Conservation (phyloP, 2,113 vertebrate species). For the Sturnira hondurensis region DNA sequence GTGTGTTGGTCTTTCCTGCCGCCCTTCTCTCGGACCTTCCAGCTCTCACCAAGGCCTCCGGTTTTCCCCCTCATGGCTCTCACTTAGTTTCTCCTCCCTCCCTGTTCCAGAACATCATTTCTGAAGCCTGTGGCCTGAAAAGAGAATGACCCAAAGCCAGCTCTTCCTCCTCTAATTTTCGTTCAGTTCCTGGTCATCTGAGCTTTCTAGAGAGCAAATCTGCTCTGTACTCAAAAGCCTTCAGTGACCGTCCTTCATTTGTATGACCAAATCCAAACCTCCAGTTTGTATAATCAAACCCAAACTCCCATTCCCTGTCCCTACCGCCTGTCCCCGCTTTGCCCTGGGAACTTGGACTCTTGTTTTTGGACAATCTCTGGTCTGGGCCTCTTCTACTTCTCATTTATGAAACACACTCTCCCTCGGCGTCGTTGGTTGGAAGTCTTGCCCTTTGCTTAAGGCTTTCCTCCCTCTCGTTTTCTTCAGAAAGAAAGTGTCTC, state of each 20-base stretch:
- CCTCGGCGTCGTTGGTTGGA: not conserved
- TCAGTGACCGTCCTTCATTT: not conserved
- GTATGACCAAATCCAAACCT: not conserved
- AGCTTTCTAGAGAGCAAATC: not conserved
- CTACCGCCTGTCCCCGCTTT: not conserved
- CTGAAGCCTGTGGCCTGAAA: not conserved
- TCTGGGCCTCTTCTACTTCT: not conserved
- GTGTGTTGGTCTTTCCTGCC: not conserved
- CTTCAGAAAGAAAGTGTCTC: not conserved
- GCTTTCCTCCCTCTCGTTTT: not conserved
- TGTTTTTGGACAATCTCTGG: not conserved
- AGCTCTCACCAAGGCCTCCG: not conserved
- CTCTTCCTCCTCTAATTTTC: not conserved
- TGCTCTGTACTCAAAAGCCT: not conserved
- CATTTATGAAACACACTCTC: not conserved
- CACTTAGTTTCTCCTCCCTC: not conserved
- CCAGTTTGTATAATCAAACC: not conserved
- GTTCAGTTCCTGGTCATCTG: not conserved
- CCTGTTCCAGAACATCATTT: not conserved
- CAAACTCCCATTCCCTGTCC: not conserved
- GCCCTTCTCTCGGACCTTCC: not conserved
- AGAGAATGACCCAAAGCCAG: not conserved
- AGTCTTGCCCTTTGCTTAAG: not conserved
- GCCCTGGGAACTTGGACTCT: not conserved
- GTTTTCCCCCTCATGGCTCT: not conserved